phyloP scores from a whole-genome alignment of 1,140 invertebrate species.

The Tetragnatha versicolor region DNA sequence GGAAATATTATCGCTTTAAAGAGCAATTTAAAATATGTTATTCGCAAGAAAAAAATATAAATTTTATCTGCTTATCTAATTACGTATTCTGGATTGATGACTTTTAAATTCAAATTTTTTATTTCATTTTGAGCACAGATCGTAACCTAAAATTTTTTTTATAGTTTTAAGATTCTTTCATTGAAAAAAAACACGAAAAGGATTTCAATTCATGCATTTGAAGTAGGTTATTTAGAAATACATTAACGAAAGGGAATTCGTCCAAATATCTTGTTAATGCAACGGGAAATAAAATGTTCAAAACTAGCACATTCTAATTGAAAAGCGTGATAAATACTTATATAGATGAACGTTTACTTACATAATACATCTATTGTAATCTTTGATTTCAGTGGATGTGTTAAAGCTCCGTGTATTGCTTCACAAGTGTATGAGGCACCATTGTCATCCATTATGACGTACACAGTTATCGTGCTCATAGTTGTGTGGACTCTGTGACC shows the following conservation, averaged over 20 bases:
- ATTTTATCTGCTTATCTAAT: background rate
- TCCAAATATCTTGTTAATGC: too few species aligned
- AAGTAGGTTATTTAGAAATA: too few species aligned
- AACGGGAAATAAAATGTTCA: too few species aligned
- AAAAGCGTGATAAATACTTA: background rate
- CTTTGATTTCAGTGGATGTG: slow-evolving; percentile 75
- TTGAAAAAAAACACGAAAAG: too few species aligned
- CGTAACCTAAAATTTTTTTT: too few species aligned
- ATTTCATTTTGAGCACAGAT: too few species aligned
- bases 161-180: too few species aligned
- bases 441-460: slow-evolving; percentile 85
- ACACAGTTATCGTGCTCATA: slow-evolving; percentile 72
- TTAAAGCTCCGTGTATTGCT: slow-evolving; percentile 83
- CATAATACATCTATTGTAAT: slow-evolving; percentile 88
- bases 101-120: background rate
- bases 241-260: too few species aligned
- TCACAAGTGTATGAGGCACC: slow-evolving; percentile 88
- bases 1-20: too few species aligned
- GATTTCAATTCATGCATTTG: too few species aligned
- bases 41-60: background rate
- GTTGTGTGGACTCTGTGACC: slow-evolving; percentile 38
- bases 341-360: slow-evolving; percentile 71
- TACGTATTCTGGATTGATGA: background rate
- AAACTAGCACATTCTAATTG: background rate
- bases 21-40: background rate